Base-by-base conservation (phyloP, 2,797 vertebrate genomes). In the Champsocephalus esox region DNA sequence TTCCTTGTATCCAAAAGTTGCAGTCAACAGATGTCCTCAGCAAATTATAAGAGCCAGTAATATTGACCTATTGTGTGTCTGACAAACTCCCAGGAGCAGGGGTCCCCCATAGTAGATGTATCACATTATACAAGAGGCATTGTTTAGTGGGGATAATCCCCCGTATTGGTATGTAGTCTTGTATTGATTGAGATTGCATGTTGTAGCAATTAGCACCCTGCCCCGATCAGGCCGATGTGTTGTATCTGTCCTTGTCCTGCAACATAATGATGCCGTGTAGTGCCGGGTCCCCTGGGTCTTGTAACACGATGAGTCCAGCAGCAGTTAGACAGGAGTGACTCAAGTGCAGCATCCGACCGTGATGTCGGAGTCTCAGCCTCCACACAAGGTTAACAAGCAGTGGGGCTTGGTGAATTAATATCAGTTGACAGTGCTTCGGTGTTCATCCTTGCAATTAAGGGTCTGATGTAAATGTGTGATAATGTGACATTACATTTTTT, bases 331-430 rank as follows among this genome's bases (percentile, higher is more conserved):
- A 83, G 66, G 52, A 86, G 81, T 87, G 87, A 88, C 79, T 88
- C 75, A 77, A 81, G 65, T 81, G 43, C 66, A 85, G 75, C 78
- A 63, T 75, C 64, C 14, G 46, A 59, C 78, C 74, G 67, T 63
- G 62, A 82, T 79, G 78, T 73, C 60, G 60, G 70, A 49, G 70
- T 57, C 64, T 88, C 60, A 74, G 85, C 79, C 63, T 85, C 77
- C 34, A 65, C 48, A 50, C 87, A 88, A 90, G 83, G 88, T 91
- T 89, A 88, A 91, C 80, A 70, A 88, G 84, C 75, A 68, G 82
- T 24, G 1, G 14, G 63, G 58, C 57, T 66, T 52, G 54, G 56
- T 85, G 87, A 90, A 74, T 90, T 89, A 86, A 92, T 82, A 61
- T 60, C 63, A 76, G 63, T 21, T 89, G 92, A 92, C 90, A 86